Evolutionary conservation across 92 coral and sea anemone species (phyloP), one percentile per base, ranked within the genome.

Genomic region (Porites rus): DNA sequence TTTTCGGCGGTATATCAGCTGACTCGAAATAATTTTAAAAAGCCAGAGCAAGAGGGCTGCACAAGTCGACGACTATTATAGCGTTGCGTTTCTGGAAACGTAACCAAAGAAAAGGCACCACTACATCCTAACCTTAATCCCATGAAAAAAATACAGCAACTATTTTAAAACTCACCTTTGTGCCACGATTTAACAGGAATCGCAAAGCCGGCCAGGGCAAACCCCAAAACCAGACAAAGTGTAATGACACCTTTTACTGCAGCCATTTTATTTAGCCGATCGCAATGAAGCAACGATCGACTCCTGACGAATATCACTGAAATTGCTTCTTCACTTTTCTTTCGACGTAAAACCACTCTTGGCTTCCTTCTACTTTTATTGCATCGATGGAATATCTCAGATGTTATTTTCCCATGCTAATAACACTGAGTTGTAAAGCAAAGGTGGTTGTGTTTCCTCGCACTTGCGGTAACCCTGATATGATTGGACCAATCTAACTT

Each of bases 321-420:
- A 78, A 63, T 8, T n/a, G 14, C 14, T 64, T 1, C 51, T 7
- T 13, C 50, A 2, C 53, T 38, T 59, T 56, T 13, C 28, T 59
- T 22, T n/a, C 22, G 21, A 20, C 24, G 53, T 46, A 8, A 38
- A 7, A 21, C 21, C 8, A 46, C 19, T 22, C 10, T 46, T 51
- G 12, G n/a, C 8, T 28, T 4, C 73, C 14, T n/a, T 25, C 20
- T 10, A 13, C 56, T 28, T 72, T 83, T 83, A 21, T 58, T 61
- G 10, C 10, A 2, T n/a, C 6, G 58, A 8, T 19, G 28, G 46
- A 31, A 83, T 19, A 16, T 13, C 11, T 73, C 79, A 83, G 71
- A 74, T 83, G 79, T 64, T 65, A 60, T 82, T 82, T 82, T 82
- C 86, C 78, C 79, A 82, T 28, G 79, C 28, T 58, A 60, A 71